Evolutionary conservation across 2,888 invertebrate genomes (phyloP), one percentile per base, ranked within the genome.

Genomic region (Meghimatium bilineatum): DNA sequence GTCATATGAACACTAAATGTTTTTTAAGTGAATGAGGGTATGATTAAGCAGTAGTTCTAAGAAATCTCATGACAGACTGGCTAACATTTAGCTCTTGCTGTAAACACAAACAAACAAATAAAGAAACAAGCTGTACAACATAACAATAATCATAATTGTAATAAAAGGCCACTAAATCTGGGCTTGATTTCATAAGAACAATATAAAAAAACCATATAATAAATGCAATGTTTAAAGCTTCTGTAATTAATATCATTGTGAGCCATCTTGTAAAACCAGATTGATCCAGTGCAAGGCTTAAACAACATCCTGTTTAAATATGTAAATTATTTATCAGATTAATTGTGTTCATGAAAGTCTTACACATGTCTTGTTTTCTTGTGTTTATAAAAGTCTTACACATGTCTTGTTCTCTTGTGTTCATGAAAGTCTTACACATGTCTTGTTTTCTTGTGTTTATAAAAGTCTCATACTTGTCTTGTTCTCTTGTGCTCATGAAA

Each of bases 101-200:
- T 56, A 44, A 78, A 78, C 66, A 77, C 77, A 77, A 77, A 66
- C 38, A 44, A 75, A 56, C 63, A 77, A 2, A 67, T 12, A 66
- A 36, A 60, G 34, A 74, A 52, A 49, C 44, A 66, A 67, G 67
- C 67, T 78, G 78, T 66, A 78, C 44, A 78, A 78, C 78, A 67
- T 38, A 78, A 78, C 38, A 78, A 32, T 66, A 63, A 76, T 44
- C 29, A 63, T 78, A 78, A 76, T 44, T 20, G 38, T 78, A 78
- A 78, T 78, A 56, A 74, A 80, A 81, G 81, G 81, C 81, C 81
- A 81, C 81, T 81, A 81, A 74, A 81, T 52, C 26, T 63, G 74
- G 81, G 81, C 81, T 72, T 56, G 63, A 38, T 74, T 72, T 71
- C 52, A 56, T 52, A 17, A 80, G 34, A 80, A 56, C 36, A 71